phyloP scores from a whole-genome alignment of 1,140 invertebrate genomes.

The Heliconius melpomene region DNA sequence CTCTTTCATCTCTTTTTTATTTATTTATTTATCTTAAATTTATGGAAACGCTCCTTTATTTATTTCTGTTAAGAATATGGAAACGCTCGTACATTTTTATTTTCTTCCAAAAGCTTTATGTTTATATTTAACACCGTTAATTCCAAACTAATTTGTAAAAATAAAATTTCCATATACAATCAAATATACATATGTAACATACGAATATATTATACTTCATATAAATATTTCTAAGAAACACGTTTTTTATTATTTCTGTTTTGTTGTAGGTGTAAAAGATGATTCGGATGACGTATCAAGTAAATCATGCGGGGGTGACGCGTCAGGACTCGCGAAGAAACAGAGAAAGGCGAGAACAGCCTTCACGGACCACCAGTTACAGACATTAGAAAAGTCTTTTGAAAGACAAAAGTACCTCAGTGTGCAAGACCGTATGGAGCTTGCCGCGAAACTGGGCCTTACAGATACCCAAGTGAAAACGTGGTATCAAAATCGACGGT shows the following conservation, averaged over 20 bases:
- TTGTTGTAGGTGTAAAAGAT: conserved; percentile 70
- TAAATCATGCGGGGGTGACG: conserved; percentile 67
- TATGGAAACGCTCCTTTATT: too few species aligned
- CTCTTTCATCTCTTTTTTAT: too few species aligned
- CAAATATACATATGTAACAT: too few species aligned
- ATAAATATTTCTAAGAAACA: background rate
- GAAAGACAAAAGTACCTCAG: conserved; percentile 99
- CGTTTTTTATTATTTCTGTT: background rate
- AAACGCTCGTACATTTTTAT: background rate
- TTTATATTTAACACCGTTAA: background rate
- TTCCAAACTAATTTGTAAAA: too few species aligned
- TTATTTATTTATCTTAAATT: too few species aligned
- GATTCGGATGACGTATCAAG: conserved; percentile 75
- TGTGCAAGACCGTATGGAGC: conserved; percentile 98
- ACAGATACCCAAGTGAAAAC: conserved; percentile 99
- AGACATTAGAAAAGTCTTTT: conserved; percentile 98
- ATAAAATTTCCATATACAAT: too few species aligned
- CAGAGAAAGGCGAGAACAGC: conserved; percentile 98
- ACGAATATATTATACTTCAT: background rate
- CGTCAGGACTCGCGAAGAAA: conserved; percentile 89
- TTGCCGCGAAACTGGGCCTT: conserved; percentile 96
- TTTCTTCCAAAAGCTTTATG: background rate
- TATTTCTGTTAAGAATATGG: too few species aligned
- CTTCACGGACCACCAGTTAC: conserved; percentile 98
- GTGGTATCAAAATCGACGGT: conserved; percentile 99